A percentile compares a stretch with the other conserved stretches of the same genome.
Conservation (phyloP, 2,888 invertebrate genomes). For the Caenorhabditis panamensis region DNA sequence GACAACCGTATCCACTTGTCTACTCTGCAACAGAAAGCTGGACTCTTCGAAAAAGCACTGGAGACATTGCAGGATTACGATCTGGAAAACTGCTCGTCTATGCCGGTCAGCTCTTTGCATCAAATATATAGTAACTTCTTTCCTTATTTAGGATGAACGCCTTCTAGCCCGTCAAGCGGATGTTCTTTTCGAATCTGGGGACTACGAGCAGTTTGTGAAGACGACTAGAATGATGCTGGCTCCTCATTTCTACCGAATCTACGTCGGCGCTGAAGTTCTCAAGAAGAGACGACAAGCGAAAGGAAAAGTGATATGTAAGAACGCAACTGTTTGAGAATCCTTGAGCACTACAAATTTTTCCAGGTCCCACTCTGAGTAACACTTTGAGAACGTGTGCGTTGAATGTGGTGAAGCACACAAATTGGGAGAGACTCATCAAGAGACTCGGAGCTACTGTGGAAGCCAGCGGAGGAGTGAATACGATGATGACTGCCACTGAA, state of each 20-base stretch:
- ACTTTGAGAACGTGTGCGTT: constrained; percentile 67
- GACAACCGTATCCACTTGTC: constrained; percentile 78
- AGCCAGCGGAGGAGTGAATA: constrained; percentile 33
- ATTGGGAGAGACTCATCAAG: constrained; percentile 72
- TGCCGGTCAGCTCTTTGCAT: constrained; percentile 5
- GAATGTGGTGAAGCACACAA: constrained; percentile 67
- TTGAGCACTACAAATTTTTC: no score
- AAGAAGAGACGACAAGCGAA: constrained; percentile 57
- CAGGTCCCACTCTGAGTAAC: constrained; percentile 58
- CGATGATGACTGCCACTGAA: constrained; percentile 38
- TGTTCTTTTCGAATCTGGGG: constrained; percentile 72
- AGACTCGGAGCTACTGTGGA: constrained; percentile 67
- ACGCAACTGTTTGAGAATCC: background rate
- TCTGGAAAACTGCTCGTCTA: constrained; percentile 66
- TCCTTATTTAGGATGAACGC: constrained; percentile 75
- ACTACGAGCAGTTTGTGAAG: constrained; percentile 72
- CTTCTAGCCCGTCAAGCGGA: constrained; percentile 77
- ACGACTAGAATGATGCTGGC: constrained; percentile 74
- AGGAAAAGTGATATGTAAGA: constrained; percentile 12
- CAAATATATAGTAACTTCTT: no score
- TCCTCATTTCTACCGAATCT: constrained; percentile 77
- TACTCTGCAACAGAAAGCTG: constrained; percentile 74
- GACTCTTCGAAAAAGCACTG: constrained; percentile 74
- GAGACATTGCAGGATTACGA: constrained; percentile 75
- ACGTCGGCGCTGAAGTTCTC: constrained; percentile 40